Evolutionary conservation across 2,888 invertebrate species (phyloP).

Genomic region (Prosopocoilus inquinatus): DNA sequence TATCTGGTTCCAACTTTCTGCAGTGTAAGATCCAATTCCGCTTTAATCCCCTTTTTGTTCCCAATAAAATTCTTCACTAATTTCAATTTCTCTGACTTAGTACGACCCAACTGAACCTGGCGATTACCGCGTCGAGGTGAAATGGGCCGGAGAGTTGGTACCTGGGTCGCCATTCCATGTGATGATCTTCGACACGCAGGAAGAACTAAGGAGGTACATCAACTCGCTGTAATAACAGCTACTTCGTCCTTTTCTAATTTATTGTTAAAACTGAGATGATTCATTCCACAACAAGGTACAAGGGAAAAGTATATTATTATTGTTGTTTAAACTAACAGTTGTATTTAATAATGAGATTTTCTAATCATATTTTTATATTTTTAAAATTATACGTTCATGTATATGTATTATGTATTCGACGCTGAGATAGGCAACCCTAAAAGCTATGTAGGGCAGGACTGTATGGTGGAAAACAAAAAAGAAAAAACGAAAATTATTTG

Average conservation of each 20-base stretch:
- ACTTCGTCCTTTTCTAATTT: conserved; percentile 1
- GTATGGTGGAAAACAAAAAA: no score
- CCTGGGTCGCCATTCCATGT: conserved; percentile 98
- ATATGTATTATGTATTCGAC: no score
- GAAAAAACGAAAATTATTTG: no score
- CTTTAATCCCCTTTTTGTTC: background rate
- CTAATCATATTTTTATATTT: conserved; percentile 8
- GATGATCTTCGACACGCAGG: conserved; percentile 98
- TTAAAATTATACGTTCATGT: background rate
- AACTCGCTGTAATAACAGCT: conserved; percentile 38
- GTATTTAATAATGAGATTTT: conserved; percentile 14
- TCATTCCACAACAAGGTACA: conserved; percentile 13
- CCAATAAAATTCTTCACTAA: no score
- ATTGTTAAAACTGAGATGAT: conserved; percentile 3
- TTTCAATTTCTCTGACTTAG: conserved; percentile 44
- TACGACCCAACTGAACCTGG: conserved; percentile 99
- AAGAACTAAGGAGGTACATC: conserved; percentile 78
- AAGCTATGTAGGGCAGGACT: no score
- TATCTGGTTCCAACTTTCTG: no score
- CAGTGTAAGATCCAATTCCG: background rate
- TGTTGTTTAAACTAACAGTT: conserved; percentile 12
- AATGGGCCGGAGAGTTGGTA: conserved; percentile 97
- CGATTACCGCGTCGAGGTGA: conserved; percentile 95
- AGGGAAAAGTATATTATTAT: conserved; percentile 11
- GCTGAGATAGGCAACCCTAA: no score